Evolutionary conservation across 2,797 vertebrate species (phyloP).

Genomic region (Acipenser oxyrinchus): DNA sequence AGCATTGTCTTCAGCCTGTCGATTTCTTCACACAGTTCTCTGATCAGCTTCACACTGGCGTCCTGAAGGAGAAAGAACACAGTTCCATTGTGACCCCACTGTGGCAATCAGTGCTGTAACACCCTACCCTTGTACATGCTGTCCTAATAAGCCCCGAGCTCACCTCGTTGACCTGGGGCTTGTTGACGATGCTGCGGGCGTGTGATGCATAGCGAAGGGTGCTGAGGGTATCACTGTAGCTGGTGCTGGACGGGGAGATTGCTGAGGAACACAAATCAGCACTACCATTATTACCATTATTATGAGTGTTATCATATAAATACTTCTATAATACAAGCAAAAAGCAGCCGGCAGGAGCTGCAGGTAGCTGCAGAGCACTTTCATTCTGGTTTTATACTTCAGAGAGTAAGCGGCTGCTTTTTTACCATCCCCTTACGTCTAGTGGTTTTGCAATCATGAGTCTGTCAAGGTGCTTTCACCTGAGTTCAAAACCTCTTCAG

Average conservation of each 20-base stretch:
- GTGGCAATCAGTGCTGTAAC: background rate
- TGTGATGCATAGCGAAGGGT: conserved; percentile 91
- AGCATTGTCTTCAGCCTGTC: conserved; percentile 88
- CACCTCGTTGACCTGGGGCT: conserved; percentile 92
- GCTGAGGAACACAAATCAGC: conserved; percentile 52
- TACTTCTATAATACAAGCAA: background rate
- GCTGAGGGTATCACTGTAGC: conserved; percentile 91
- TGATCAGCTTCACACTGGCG: conserved; percentile 83
- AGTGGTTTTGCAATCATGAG: too few species aligned
- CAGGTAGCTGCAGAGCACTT: background rate
- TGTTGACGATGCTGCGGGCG: conserved; percentile 93
- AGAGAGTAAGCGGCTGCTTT: too few species aligned
- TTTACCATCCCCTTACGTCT: too few species aligned
- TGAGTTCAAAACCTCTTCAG: too few species aligned
- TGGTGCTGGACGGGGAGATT: conserved; percentile 81
- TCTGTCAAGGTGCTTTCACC: too few species aligned
- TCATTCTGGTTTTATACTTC: too few species aligned
- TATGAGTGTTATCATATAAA: background rate
- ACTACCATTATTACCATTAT: background rate
- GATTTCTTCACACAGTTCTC: conserved; percentile 90
- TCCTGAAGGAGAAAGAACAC: conserved; percentile 61
- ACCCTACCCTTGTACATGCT: background rate
- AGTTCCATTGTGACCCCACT: background rate
- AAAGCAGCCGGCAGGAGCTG: background rate
- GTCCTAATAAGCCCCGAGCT: conserved; percentile 23